Base-by-base conservation (phyloP, 2,888 invertebrate genomes). In the Ferrisia virgata region DNA sequence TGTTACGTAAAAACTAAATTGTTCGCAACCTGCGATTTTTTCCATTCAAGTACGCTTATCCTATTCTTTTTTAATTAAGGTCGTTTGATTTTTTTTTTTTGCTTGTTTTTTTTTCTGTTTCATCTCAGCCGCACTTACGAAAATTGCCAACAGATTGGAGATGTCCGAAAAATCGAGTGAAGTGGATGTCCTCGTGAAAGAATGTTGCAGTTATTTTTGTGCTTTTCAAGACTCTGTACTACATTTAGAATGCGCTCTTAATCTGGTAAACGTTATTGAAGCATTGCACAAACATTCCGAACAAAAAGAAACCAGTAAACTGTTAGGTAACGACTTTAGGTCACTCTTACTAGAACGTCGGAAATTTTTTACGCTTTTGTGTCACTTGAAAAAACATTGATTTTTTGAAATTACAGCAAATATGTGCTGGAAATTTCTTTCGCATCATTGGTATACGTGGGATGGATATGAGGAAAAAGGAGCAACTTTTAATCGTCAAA, bases 391-490 rank as follows among this genome's bases (percentile, higher is more conserved):
- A 43, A 36, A 11, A 47, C 33, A 1, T 36, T 6, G 13, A 39
- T n/a, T 31, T 28, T 8, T 31, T 84, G 33, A 82, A 82, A 43
- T 87, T 86, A 9, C 86, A 88, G 91, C 89, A 28, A 87, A 88
- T 11, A 87, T 91, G 18, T 90, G 91, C 85, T 90, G 90, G 85
- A 89, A 89, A 78, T 90, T 94, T 86, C 89, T 95, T 86, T 90
- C 90, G 43, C 91, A 91, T 84, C 91, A 92, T 86, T 95, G 95
- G 95, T 92, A 91, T 86, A 91, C 91, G 85, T 88, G 90, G 58
- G 91, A 92, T 86, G 93, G 93, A 2, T 87, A 89, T 85, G 88
- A 90, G 83, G 93, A 93, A 87, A 92, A 91, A 86, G 94, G 94
- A 15, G 89, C 93, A 11, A 87, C 89, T 85, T 92, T 91, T 86